Conservation (phyloP, 1,140 invertebrate species). For the Papilio polytes region DNA sequence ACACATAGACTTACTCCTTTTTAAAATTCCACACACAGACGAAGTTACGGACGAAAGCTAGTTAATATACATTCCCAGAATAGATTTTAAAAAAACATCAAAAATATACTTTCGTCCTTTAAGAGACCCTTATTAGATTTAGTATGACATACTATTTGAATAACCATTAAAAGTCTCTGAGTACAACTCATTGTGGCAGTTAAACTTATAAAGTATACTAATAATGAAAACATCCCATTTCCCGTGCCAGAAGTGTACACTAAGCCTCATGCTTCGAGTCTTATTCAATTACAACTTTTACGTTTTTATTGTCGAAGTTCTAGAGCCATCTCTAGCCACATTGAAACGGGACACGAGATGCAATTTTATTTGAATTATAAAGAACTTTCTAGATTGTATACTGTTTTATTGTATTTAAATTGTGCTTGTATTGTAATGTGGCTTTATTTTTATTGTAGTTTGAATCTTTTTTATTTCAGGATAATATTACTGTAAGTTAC, state of each 20-base stretch:
- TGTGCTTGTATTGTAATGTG: background rate
- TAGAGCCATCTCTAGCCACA: background rate
- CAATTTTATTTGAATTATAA: constrained; percentile 33
- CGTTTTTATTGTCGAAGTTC: constrained; percentile 36
- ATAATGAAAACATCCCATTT: background rate
- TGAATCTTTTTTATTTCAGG: background rate
- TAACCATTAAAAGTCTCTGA: too few species aligned
- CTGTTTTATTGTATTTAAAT: background rate
- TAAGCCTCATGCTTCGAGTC: constrained; percentile 12
- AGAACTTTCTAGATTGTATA: background rate
- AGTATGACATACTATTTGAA: too few species aligned
- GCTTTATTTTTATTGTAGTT: background rate
- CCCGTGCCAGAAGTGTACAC: background rate
- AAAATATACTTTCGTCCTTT: too few species aligned
- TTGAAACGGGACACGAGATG: background rate
- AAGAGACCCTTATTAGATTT: too few species aligned
- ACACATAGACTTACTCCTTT: too few species aligned
- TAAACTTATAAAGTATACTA: background rate
- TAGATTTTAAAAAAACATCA: too few species aligned
- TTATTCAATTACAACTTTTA: constrained; percentile 36
- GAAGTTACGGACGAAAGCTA: too few species aligned
- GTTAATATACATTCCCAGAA: too few species aligned
- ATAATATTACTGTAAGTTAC: too few species aligned
- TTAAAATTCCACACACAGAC: too few species aligned
- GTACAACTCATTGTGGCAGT: too few species aligned